phyloP scores from a whole-genome alignment of 2,797 vertebrate genomes.

The Eupleurogrammus muticus region DNA sequence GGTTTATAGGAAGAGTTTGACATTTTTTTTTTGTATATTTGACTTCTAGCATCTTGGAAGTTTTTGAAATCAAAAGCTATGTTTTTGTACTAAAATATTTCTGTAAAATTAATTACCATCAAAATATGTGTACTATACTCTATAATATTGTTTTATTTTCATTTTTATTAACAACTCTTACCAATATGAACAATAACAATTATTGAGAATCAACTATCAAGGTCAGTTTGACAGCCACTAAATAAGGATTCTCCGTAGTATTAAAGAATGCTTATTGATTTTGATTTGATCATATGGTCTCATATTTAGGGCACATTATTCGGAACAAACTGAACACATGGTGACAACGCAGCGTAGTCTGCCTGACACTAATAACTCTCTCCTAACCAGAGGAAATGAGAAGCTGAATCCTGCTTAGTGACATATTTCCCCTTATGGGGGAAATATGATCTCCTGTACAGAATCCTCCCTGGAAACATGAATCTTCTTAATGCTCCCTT shows the following conservation, averaged over 20 bases:
- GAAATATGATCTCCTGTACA: constrained; percentile 50
- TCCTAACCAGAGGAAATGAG: constrained; percentile 46
- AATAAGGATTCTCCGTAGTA: not conserved
- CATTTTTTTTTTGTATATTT: no score
- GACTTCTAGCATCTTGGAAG: no score
- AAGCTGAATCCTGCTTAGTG: constrained; percentile 58
- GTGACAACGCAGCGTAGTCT: constrained; percentile 4
- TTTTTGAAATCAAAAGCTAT: no score
- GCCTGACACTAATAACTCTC: constrained; percentile 42
- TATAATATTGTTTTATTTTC: no score
- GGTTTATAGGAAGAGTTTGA: no score
- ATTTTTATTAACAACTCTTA: no score
- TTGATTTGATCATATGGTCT: constrained; percentile 9
- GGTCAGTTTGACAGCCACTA: not conserved
- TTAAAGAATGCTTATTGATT: not conserved
- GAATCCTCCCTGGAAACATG: constrained; percentile 50
- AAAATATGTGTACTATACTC: no score
- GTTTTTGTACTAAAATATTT: no score
- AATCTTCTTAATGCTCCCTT: constrained; percentile 60
- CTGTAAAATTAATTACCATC: no score
- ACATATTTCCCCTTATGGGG: constrained; percentile 50
- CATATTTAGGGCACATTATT: not conserved
- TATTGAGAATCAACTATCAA: not conserved
- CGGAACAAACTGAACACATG: constrained; percentile 5
- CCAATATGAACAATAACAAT: no score